Conservation (phyloP, 2,797 vertebrate species). For the Manis pentadactyla region DNA sequence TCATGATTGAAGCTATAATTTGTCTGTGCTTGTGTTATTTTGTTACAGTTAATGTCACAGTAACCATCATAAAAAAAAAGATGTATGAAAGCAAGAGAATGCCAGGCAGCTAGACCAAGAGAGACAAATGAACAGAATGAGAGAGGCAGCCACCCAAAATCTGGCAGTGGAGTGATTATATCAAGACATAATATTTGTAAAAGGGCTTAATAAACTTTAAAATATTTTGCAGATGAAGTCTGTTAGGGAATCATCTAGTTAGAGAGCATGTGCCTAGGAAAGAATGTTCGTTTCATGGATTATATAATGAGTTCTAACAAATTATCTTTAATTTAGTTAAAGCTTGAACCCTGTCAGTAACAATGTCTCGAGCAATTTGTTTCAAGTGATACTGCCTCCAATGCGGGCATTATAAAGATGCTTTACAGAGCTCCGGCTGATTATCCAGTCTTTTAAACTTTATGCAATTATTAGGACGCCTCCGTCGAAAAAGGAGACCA, state of each 20-base stretch:
- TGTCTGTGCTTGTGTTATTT: background rate
- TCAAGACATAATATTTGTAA: background rate
- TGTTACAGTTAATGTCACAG: background rate
- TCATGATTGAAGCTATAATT: too few relatives aligned
- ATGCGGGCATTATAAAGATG: rapidly evolving
- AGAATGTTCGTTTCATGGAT: background rate
- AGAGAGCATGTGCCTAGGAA: background rate
- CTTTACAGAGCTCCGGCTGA: too few relatives aligned
- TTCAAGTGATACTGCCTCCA: background rate
- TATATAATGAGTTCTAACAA: background rate
- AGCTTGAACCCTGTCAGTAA: background rate
- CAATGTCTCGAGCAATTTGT: background rate
- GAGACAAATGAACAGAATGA: background rate
- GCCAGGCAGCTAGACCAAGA: rapidly evolving
- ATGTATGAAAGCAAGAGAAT: too few relatives aligned
- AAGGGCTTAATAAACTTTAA: background rate
- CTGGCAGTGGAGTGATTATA: background rate
- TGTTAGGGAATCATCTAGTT: background rate
- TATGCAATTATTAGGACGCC: rapidly evolving
- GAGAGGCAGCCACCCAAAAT: too few relatives aligned
- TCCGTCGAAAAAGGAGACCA: background rate
- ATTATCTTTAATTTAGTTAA: background rate
- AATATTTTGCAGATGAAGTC: background rate
- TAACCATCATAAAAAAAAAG: background rate
- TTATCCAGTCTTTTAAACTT: rapidly evolving